Evolutionary conservation across 2,888 invertebrate genomes (phyloP), one percentile per base, ranked within the genome.

Genomic region (Chrysolina americana): DNA sequence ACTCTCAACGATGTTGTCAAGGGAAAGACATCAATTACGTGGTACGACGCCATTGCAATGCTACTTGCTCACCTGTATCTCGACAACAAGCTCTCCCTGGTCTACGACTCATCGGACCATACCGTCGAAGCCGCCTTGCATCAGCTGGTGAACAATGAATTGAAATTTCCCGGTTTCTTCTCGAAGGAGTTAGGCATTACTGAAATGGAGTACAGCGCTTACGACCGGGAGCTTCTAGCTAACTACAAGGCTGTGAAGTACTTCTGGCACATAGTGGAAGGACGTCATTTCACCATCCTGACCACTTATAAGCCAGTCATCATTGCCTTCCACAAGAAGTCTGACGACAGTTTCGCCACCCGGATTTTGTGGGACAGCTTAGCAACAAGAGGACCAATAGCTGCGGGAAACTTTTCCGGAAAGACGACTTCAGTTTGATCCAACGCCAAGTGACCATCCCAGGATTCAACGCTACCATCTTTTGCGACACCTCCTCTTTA

Each of bases 181-280:
- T 76, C 11, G 56, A 65, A 44, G 15, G 13, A 47, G 47, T 13
- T 47, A 13, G 13, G 47, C 47, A 11, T 8, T 13, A 13, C 47
- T 13, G 47, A 47, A 13, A 13, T 13, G 10, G 13, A 47, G 15
- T 11, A 47, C 47, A 11, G 11, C 15, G 47, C 56, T 1, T 65
- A 83, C 84, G n/a, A n/a, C n/a, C n/a, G n/a, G n/a, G n/a, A n/a
- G n/a, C n/a, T n/a, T n/a, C n/a, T n/a, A n/a, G n/a, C n/a, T n/a
- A n/a, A n/a, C n/a, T n/a, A n/a, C n/a, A 75, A 81, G 66, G 84
- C 85, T 0, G 79, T 88, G 0, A 83, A 83, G 68, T 78, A 86
- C 72, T 88, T 87, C 76, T 2, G 44, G 8, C 15, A 44, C 78
- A 82, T 87, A 81, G 53, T 88, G 0, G 88, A 89, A 80, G 86